Base-by-base conservation (phyloP, 2,888 invertebrate species). In the Drosophila cracens region DNA sequence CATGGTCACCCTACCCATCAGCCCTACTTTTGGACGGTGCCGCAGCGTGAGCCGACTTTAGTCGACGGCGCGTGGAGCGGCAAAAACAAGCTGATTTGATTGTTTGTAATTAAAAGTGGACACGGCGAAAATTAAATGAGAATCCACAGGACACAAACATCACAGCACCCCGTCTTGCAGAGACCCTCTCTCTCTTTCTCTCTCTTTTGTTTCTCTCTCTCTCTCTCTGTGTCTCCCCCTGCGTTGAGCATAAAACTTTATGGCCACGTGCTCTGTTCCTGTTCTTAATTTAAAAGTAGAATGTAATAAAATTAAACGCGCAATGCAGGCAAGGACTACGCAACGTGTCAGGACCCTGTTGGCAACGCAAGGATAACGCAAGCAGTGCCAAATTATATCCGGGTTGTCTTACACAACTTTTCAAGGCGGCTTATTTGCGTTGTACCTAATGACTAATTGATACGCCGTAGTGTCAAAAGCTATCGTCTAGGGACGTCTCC, bases 71-170 rank as follows among this genome's bases (percentile, higher is more conserved):
- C 56, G 56, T 60, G 48, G 49, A 62, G 36, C 64, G 60, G 72
- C 79, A 83, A 78, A 74, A 74, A 77, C 81, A 87, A 83, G 79
- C 82, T 85, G 90, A 82, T 91, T 90, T 90, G 91, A 90, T 90
- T 90, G 91, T 87, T 87, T 89, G 81, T 91, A 90, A 90, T 90
- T 90, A 91, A 90, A 90, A 89, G 75, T 82, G 81, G 77, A 90
- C 89, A 66, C 70, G 66, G 78, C 70, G 78, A 87, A 87, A 89
- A 90, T 88, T 83, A 87, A 90, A 88, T 82, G 88, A 72, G 76
- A 76, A 76, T 81, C 74, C 76, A 72, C 79, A 64, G 75, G 63
- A 68, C 70, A 64, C 49, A 52, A 59, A 61, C 43, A 31, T 49
- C 13, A 27, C 34, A 34, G n/a, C 29, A 16, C 54, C 31, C 46